A percentile compares a stretch with the other conserved stretches of the same genome.
phyloP scores from a whole-genome alignment of 2,888 invertebrate species.

The Lasiommata megera region DNA sequence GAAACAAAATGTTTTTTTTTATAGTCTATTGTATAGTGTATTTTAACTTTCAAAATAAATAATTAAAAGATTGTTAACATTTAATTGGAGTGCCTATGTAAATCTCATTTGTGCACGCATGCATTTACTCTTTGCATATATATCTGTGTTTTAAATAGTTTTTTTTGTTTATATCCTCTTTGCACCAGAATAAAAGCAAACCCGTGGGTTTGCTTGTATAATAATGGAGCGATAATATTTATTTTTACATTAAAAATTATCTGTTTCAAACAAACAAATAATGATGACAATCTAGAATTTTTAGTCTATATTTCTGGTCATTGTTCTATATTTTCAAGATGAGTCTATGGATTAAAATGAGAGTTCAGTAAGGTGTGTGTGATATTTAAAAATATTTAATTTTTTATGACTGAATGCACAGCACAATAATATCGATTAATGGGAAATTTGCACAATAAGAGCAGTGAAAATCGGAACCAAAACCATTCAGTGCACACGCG shows the following conservation, averaged over 20 bases:
- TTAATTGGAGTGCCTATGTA: too few relatives aligned
- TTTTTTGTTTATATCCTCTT: too few relatives aligned
- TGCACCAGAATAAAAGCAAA: too few relatives aligned
- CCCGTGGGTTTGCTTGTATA: too few relatives aligned
- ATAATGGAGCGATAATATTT: not conserved
- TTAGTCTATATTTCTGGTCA: not conserved
- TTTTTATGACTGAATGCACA: constrained; percentile 14
- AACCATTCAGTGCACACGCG: constrained; percentile 57
- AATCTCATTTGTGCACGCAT: too few relatives aligned
- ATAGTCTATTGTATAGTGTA: too few relatives aligned
- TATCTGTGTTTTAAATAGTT: too few relatives aligned
- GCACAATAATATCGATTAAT: constrained; percentile 54
- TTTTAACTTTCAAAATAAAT: too few relatives aligned
- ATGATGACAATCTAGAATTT: not conserved
- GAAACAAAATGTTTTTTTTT: too few relatives aligned
- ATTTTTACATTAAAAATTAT: not conserved
- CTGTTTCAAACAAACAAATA: not conserved
- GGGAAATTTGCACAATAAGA: constrained; percentile 73
- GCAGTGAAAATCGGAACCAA: constrained; percentile 50
- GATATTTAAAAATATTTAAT: constrained; percentile 15
- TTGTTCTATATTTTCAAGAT: constrained; percentile 12
- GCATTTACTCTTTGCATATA: too few relatives aligned
- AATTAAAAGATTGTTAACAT: too few relatives aligned
- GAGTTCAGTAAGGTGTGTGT: constrained; percentile 16
- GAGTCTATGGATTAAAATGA: constrained; percentile 22